Evolutionary conservation across 2,888 invertebrate genomes (phyloP).

Genomic region (Tortrix viridana): DNA sequence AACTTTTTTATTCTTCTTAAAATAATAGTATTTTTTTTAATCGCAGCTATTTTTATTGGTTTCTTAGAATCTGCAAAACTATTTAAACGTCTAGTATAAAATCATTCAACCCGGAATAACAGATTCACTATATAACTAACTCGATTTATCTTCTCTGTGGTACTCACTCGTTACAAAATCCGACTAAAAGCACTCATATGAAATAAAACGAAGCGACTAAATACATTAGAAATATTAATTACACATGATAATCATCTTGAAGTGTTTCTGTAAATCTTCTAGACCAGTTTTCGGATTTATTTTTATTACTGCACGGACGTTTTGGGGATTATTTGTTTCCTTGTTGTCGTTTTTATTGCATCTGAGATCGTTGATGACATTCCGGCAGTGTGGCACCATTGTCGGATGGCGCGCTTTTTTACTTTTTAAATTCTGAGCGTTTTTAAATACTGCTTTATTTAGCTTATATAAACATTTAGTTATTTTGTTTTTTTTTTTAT

Average conservation of each 20-base stretch:
- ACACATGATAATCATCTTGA: constrained; percentile 50
- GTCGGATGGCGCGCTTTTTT: constrained; percentile 39
- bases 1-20: too few species aligned
- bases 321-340: constrained; percentile 41
- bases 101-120: constrained; percentile 18
- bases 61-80: neutral
- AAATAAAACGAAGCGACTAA: constrained; percentile 48
- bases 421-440: constrained; percentile 25
- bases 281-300: constrained; percentile 51
- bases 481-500: neutral
- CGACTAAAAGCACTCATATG: constrained; percentile 39
- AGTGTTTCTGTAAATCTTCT: constrained; percentile 48
- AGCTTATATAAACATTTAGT: constrained; percentile 6
- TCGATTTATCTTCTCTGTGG: constrained; percentile 23
- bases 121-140: constrained; percentile 34
- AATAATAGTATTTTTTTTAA: too few species aligned
- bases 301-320: constrained; percentile 41
- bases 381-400: constrained; percentile 43
- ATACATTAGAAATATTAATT: constrained; percentile 51
- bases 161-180: constrained; percentile 37
- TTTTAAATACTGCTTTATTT: constrained; percentile 14
- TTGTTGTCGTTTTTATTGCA: constrained; percentile 44
- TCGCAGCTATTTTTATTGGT: neutral
- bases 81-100: constrained; percentile 11
- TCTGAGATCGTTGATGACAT: constrained; percentile 43